Evolutionary conservation across 1,140 invertebrate species (phyloP).

Genomic region (Lordiphosa clarofinis): DNA sequence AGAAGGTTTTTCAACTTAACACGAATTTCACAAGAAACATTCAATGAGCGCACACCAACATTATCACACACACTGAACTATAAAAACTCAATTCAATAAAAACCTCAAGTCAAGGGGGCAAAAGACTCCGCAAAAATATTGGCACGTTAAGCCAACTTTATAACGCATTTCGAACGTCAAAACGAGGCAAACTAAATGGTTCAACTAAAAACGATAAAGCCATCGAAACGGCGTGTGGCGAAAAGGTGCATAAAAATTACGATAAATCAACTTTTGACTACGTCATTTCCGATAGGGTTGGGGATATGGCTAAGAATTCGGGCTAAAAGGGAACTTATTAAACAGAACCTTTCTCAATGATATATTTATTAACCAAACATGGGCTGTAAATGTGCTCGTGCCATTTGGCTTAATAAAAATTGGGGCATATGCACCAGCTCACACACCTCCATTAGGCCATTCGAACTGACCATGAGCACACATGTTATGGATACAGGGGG

Average conservation of each 20-base stretch:
- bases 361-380: constrained; percentile 47
- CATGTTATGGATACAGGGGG: constrained; percentile 31
- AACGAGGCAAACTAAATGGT: constrained; percentile 29
- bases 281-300: constrained; percentile 18
- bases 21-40: no score
- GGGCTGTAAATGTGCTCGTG: constrained; percentile 9
- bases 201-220: constrained; percentile 38
- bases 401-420: constrained; percentile 14
- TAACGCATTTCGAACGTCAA: constrained; percentile 47
- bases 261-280: constrained; percentile 51
- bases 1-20: no score
- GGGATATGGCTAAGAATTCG: not conserved
- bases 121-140: constrained; percentile 66
- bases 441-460: constrained; percentile 1
- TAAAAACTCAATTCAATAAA: constrained; percentile 9
- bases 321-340: constrained; percentile 11
- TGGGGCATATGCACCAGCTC: constrained; percentile 24
- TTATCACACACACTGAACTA: no score
- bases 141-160: constrained; percentile 44
- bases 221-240: constrained; percentile 3
- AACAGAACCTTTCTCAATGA: constrained; percentile 46
- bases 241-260: constrained; percentile 27
- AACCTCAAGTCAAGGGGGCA: constrained; percentile 43
- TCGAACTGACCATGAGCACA: constrained; percentile 46
- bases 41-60: no score